A percentile compares a stretch with the other conserved stretches of the same genome.
Conservation (phyloP, 2,113 vertebrate species). For the Indicator maculatus region DNA sequence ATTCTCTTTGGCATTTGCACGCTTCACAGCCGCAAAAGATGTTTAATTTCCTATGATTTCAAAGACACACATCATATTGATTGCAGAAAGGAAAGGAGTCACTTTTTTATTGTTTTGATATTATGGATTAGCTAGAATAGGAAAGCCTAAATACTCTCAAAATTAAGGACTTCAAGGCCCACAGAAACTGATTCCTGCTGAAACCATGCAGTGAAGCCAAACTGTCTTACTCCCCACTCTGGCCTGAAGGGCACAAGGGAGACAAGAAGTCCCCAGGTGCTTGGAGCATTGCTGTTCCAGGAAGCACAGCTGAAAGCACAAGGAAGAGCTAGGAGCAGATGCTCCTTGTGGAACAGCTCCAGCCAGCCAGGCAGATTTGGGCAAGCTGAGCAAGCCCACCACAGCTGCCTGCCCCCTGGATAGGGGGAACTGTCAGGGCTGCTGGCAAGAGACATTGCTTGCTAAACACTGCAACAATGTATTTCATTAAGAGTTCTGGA, state of each 20-base stretch:
- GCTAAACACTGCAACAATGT: not conserved
- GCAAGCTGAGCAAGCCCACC: not conserved
- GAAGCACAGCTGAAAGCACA: not conserved
- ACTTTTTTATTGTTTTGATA: not conserved
- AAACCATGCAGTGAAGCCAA: not conserved
- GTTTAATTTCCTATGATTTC: not conserved
- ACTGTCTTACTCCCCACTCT: not conserved
- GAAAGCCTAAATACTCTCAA: not conserved
- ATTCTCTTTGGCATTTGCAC: not conserved
- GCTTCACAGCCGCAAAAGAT: not conserved
- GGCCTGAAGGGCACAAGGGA: not conserved
- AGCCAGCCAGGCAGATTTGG: not conserved
- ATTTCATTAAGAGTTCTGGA: not conserved
- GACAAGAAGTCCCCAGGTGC: not conserved
- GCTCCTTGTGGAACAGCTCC: not conserved
- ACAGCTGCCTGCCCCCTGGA: slow-evolving; percentile 14
- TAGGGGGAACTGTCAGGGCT: not conserved
- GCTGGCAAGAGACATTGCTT: not conserved
- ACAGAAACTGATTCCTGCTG: not conserved
- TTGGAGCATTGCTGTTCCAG: not conserved
- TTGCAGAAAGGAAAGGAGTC: not conserved
- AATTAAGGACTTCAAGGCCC: not conserved
- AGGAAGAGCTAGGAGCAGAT: slow-evolving; percentile 8
- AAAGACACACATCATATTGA: not conserved
- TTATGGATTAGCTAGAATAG: not conserved